Evolutionary conservation across 37 sponge, comb jelly and placozoan genomes (phyloP).

Genomic region (Crambe crambe): DNA sequence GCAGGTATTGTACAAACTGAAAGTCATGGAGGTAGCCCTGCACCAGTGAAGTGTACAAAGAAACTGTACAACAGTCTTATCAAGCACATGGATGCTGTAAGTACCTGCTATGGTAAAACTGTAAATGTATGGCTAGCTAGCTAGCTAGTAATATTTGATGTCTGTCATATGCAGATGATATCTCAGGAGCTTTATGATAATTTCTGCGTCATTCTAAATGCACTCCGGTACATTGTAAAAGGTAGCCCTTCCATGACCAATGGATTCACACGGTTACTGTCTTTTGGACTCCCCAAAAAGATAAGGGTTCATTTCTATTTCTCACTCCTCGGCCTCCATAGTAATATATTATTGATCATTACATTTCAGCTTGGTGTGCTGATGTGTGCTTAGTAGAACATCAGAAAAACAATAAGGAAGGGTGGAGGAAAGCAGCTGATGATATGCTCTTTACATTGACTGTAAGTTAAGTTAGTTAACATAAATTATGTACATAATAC

Average conservation of each 20-base stretch:
- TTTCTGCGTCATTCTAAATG: constrained; percentile 14
- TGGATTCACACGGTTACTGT: constrained; percentile 15
- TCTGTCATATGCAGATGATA: background rate
- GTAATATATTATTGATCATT: background rate
- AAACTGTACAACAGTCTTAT: constrained; percentile 22
- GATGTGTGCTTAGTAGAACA: background rate
- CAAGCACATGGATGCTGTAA: constrained; percentile 15
- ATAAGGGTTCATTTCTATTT: background rate
- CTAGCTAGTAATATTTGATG: background rate
- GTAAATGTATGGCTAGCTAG: background rate
- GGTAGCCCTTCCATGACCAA: background rate
- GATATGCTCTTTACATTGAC: constrained; percentile 36
- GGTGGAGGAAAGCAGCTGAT: constrained; percentile 23
- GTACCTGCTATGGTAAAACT: background rate
- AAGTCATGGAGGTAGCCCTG: constrained; percentile 1
- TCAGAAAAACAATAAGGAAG: background rate
- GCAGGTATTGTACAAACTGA: constrained; percentile 9
- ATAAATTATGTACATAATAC: background rate
- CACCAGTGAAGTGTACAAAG: constrained; percentile 40
- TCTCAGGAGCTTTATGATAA: background rate
- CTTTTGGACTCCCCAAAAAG: constrained; percentile 35
- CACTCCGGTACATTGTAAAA: constrained; percentile 36
- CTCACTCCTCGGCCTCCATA: background rate
- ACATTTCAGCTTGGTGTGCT: constrained; percentile 18
- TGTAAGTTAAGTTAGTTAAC: constrained; percentile 2